phyloP scores from a whole-genome alignment of 2,888 invertebrate species.

The Empis stercorea region DNA sequence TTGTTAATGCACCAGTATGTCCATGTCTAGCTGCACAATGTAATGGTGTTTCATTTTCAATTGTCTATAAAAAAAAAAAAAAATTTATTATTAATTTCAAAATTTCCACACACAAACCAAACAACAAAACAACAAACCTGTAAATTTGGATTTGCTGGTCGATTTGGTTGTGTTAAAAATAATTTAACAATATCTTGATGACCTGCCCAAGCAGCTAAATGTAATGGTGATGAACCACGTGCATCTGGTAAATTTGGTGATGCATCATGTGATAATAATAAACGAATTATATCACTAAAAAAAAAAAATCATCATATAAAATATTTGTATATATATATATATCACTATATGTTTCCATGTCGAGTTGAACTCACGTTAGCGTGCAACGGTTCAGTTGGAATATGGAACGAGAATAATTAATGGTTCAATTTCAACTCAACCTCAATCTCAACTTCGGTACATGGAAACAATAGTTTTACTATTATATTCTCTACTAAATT shows the following conservation, averaged over 20 bases:
- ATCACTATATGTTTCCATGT: neutral
- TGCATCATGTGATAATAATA: constrained; percentile 66
- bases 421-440: no score
- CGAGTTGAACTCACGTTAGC: neutral
- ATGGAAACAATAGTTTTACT: no score
- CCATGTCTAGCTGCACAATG: constrained; percentile 91
- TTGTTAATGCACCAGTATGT: constrained; percentile 69
- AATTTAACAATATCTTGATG: constrained; percentile 76
- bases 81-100: neutral
- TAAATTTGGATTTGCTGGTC: constrained; percentile 72
- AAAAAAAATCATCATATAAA: constrained; percentile 6
- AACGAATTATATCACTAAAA: constrained; percentile 68
- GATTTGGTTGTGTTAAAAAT: constrained; percentile 68
- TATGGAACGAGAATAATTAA: no score
- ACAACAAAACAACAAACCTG: constrained; percentile 39
- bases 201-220: constrained; percentile 90
- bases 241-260: constrained; percentile 79
- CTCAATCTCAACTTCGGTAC: no score
- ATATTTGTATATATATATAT: no score
- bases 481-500: neutral
- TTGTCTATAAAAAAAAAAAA: constrained; percentile 45
- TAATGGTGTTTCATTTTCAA: constrained; percentile 82
- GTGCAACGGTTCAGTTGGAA: no score
- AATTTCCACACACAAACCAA: no score
- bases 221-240: constrained; percentile 84